A percentile compares a stretch with the other conserved stretches of the same genome.
These are phyloP conservation scores for Philantomba maxwellii DNA, from an alignment of 2,113 vertebrate species.

Conservation along the genomic window DNA sequence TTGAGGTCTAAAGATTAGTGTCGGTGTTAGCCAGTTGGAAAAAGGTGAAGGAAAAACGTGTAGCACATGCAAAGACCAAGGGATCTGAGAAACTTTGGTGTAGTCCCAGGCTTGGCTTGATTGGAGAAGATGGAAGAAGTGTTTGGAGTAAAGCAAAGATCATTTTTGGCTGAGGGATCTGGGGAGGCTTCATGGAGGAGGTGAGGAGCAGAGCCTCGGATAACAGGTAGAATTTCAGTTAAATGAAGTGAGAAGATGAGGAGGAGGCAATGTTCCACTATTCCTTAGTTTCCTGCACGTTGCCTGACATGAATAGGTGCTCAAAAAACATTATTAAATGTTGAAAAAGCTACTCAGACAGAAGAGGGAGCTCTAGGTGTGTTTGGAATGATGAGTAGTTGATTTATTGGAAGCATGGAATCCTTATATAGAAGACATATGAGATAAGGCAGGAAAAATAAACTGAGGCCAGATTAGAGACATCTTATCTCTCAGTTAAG, in stretches of 20 bases:
- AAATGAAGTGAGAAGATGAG: background rate
- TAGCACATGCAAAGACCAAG: background rate
- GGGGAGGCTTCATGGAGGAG: background rate
- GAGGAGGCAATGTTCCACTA: background rate
- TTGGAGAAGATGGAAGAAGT: background rate
- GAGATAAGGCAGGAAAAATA: background rate
- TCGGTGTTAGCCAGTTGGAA: background rate
- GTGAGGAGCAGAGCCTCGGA: background rate
- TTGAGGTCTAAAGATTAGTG: background rate
- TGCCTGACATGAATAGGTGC: background rate
- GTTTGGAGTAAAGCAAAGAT: background rate
- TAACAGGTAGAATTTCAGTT: background rate
- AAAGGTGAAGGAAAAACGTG: background rate
- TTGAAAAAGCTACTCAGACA: background rate
- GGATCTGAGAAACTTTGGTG: background rate
- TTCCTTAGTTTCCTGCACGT: background rate
- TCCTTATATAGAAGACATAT: background rate
- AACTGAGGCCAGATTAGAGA: background rate
- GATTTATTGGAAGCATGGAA: background rate
- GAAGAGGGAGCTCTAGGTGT: background rate
- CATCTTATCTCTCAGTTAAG: background rate
- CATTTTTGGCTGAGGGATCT: background rate
- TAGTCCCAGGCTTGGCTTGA: background rate
- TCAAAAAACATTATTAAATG: background rate
- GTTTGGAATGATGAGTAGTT: background rate